Conservation (phyloP, 2,797 vertebrate genomes). For the Tarsius wallacei region DNA sequence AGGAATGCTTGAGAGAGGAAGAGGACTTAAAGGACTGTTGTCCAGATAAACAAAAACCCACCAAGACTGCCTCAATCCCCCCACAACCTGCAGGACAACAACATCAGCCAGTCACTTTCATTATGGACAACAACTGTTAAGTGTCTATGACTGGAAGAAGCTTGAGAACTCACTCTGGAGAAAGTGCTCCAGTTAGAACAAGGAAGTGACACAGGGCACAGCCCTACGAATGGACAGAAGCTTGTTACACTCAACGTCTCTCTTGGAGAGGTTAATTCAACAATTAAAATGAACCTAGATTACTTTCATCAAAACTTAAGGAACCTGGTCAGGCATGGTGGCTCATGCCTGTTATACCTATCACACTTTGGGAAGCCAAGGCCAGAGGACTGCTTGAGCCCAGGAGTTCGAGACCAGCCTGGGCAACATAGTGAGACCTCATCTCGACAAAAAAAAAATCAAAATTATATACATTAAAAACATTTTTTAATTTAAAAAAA, state of each 20-base stretch:
- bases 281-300: neutral
- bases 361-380: too few relatives aligned
- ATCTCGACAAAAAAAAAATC: too few relatives aligned
- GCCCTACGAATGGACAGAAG: too few relatives aligned
- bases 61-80: neutral
- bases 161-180: neutral
- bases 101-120: neutral
- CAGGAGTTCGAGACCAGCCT: too few relatives aligned
- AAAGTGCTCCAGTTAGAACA: neutral
- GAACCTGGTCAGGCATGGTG: neutral
- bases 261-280: neutral
- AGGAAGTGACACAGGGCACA: neutral
- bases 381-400: too few relatives aligned
- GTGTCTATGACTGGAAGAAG: neutral
- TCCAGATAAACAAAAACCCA: constrained; percentile 29
- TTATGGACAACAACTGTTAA: neutral
- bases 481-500: too few relatives aligned
- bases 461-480: too few relatives aligned
- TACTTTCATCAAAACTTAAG: neutral
- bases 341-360: too few relatives aligned
- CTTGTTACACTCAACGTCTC: neutral
- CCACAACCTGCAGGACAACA: neutral
- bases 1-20: constrained; percentile 3
- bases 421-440: too few relatives aligned
- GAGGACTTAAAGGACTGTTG: neutral